Evolutionary conservation across 1,140 invertebrate genomes (phyloP), one percentile per base, ranked within the genome.

Genomic region (Acyrthosiphon pisum): DNA sequence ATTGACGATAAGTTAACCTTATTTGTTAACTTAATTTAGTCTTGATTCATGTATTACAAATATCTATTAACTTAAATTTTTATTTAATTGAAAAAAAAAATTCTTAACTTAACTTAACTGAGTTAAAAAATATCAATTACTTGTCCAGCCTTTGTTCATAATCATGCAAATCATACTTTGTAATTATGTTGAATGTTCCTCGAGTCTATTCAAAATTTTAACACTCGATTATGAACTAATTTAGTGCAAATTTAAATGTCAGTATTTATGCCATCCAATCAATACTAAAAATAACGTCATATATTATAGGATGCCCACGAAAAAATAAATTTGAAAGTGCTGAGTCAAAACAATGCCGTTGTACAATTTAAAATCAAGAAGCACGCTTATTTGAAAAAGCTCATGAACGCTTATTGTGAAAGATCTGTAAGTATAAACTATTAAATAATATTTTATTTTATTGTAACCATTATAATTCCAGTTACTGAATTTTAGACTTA

Each of bases 321-420:
- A 95, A 98, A 98, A 95, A 98, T 99, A 95, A 99, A 99, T 94
- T 95, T 99, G 91, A 99, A 98, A 96, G 98, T 99, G 53, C 96
- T 99, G 98, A 99, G 95, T n/a, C n/a, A n/a, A n/a, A 98, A 99
- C 95, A 98, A 98, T 95, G 97, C 98, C 93, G 98, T 99, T 92
- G 98, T 99, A 41, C 98, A 99, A 95, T 99, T 99, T 95, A 99
- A 99, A 96, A 99, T 99, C 94, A 99, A 99, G 95, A 98, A 98
- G 96, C 98, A 99, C 95, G 99, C 98, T 94, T 98, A 98, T n/a
- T 96, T 99, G 90, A 96, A 98, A 94, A 99, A 99, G 95, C 95
- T 99, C 76, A 99, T 99, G 98, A 98, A 98, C 95, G 98, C 98
- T 22, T 99, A 99, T 95, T 99, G 98, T 96, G 98, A 99, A 95